phyloP scores from a whole-genome alignment of 2,113 vertebrate genomes.

The Crotalus horridus region DNA sequence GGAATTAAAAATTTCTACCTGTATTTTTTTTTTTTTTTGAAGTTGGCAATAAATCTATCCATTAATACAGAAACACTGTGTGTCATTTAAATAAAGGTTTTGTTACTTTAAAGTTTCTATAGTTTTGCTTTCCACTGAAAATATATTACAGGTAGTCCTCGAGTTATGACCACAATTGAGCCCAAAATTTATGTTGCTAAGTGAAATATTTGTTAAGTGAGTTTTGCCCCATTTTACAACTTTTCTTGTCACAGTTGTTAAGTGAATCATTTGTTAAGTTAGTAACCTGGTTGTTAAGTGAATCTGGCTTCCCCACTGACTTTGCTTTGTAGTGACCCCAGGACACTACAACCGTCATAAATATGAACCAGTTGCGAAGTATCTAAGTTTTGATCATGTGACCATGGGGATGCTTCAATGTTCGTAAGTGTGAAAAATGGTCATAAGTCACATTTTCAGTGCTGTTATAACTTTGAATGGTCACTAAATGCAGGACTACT shows the following conservation, averaged over 20 bases:
- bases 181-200: not conserved
- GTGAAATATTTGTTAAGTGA: not conserved
- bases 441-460: not conserved
- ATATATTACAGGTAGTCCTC: not conserved
- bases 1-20: not conserved
- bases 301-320: not conserved
- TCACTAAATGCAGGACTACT: not conserved
- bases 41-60: not conserved
- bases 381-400: not conserved
- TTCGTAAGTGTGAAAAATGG: not conserved
- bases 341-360: not conserved
- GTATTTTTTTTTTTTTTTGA: not conserved
- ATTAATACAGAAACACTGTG: not conserved
- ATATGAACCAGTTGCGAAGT: not conserved
- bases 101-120: not conserved
- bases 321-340: not conserved
- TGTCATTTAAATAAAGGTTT: not conserved
- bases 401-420: not conserved
- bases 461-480: not conserved
- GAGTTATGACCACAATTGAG: not conserved
- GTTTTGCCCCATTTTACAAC: not conserved
- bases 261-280: not conserved
- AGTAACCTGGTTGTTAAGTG: not conserved
- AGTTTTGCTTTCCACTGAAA: conserved; percentile 28
- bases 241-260: not conserved